Evolutionary conservation across 2,888 invertebrate genomes (phyloP).

Genomic region (Platynereis dumerilii): DNA sequence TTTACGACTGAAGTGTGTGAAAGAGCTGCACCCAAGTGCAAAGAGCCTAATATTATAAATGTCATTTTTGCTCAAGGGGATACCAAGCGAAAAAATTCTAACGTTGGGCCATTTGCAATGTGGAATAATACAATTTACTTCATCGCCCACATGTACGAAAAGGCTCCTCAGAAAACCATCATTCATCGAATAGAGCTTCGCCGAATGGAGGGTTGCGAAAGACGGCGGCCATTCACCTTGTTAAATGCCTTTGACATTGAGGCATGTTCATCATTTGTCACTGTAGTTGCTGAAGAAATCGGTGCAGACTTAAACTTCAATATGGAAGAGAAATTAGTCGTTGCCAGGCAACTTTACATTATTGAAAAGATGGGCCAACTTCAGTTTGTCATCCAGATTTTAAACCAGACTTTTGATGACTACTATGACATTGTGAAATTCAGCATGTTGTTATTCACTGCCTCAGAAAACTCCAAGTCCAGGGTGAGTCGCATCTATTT

Average conservation of each 20-base stretch:
- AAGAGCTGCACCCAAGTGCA: neutral
- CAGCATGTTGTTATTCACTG: slow-evolving; percentile 2
- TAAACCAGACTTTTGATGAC: slow-evolving; percentile 6
- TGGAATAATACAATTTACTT: slow-evolving; percentile 4
- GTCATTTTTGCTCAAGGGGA: slow-evolving; percentile 9
- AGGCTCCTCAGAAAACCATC: neutral
- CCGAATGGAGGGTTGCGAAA: neutral
- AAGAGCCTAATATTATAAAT: slow-evolving; percentile 1
- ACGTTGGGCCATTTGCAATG: slow-evolving; percentile 2
- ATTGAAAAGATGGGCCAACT: neutral
- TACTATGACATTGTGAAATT: neutral
- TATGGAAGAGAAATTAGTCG: slow-evolving; percentile 1
- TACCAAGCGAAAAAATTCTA: neutral
- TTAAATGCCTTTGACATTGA: slow-evolving; percentile 7
- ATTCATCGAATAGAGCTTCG: neutral
- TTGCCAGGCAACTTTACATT: neutral
- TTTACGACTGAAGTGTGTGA: slow-evolving; percentile 1
- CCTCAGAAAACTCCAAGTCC: neutral
- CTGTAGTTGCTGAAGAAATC: neutral
- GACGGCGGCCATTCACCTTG: neutral
- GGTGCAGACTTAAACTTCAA: neutral
- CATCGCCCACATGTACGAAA: neutral
- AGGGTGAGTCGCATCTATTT: no score
- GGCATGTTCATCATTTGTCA: neutral
- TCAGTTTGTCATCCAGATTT: neutral